Evolutionary conservation across 2,113 vertebrate genomes (phyloP).

Genomic region (Panthera uncia): DNA sequence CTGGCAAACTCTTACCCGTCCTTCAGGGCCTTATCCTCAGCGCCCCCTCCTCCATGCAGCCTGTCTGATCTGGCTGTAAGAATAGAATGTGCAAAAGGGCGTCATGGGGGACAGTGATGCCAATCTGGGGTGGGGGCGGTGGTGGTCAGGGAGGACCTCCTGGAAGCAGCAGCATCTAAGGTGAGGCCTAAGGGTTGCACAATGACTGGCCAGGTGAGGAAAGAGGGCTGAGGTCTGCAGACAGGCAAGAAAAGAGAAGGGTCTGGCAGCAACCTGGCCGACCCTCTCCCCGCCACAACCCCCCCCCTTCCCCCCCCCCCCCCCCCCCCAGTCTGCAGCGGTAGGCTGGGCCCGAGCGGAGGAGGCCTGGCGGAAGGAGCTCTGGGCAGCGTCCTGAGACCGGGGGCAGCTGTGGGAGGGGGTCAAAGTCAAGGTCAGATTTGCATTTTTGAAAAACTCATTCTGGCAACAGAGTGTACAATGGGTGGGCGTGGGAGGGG

Average conservation of each 20-base stretch:
- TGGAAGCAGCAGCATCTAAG: neutral
- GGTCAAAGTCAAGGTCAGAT: neutral
- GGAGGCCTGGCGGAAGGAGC: neutral
- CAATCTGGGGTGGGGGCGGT: neutral
- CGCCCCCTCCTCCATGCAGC: neutral
- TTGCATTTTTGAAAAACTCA: neutral
- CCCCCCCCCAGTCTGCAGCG: neutral
- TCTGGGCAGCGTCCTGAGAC: neutral
- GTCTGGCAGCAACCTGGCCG: neutral
- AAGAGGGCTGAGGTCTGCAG: neutral
- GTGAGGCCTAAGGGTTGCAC: neutral
- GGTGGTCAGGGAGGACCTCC: neutral
- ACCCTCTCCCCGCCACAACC: neutral
- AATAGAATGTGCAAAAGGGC: neutral
- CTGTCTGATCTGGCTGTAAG: neutral
- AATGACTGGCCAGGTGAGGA: neutral
- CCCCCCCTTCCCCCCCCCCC: rapidly evolving
- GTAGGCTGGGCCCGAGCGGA: neutral
- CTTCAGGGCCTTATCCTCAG: neutral
- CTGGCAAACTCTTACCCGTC: neutral
- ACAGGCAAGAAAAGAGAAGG: neutral
- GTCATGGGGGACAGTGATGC: neutral
- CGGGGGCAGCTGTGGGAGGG: neutral
- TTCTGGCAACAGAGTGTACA: neutral
- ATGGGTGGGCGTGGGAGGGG: neutral